These are phyloP conservation scores for Phalanger gymnotis DNA, from an alignment of 2,797 vertebrate genomes.

Conservation along the genomic window DNA sequence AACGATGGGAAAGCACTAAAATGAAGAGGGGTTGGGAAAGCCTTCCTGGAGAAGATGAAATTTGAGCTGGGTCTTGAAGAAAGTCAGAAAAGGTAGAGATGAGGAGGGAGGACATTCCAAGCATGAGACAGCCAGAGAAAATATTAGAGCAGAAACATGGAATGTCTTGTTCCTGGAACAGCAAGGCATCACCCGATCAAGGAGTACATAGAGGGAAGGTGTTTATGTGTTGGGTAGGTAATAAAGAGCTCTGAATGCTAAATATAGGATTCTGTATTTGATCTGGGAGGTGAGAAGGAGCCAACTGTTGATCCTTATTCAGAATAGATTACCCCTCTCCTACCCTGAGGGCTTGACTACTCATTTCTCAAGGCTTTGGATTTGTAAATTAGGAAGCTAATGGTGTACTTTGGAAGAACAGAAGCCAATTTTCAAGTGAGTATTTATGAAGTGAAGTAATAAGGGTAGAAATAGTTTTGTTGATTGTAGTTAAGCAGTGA, in stretches of 20 bases:
- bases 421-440: neutral
- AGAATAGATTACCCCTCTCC: neutral
- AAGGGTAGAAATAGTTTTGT: neutral
- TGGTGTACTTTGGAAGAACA: neutral
- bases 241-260: neutral
- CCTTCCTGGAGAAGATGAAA: neutral
- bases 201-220: neutral
- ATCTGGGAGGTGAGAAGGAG: neutral
- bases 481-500: neutral
- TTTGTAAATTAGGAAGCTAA: neutral
- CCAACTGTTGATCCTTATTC: too few species aligned
- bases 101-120: neutral
- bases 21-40: neutral
- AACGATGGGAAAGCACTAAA: neutral
- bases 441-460: neutral
- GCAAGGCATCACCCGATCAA: neutral
- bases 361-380: neutral
- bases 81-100: neutral
- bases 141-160: neutral
- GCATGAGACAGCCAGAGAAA: neutral
- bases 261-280: neutral
- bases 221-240: neutral
- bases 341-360: neutral
- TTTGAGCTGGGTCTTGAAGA: neutral
- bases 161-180: too few species aligned